Evolutionary conservation across 2,797 vertebrate genomes (phyloP), one percentile per base, ranked within the genome.

Genomic region (Platyrinchus mystaceus): DNA sequence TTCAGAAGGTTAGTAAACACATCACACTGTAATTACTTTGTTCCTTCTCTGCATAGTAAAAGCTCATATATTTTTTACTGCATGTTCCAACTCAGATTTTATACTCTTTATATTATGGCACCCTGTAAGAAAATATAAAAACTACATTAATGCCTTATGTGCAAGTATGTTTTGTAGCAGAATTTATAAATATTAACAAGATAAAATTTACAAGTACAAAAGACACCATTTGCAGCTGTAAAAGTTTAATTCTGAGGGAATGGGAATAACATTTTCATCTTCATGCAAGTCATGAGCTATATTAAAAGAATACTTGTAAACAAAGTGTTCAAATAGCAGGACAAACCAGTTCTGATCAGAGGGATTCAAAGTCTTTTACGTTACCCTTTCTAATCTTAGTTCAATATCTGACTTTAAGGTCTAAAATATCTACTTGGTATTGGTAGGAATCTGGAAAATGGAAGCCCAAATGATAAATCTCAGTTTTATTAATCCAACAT

Each of bases 101-200:
- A 26, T 20, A 32, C 36, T 77, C 0, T 0, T 62, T 76, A 23
- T 36, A 68, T 53, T 74, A 82, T 73, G 55, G 37, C 46, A 32
- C 12, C 12, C 49, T 67, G 55, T 39, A 84, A 84, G 66, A 76
- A 85, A 84, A 73, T 46, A 36, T 6, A 86, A 93, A 78, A 52
- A 36, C 73, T 66, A 80, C 47, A 79, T 49, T 73, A 82, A 67
- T 44, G 44, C 36, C 80, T 87, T 53, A 75, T 88, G 81, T 73
- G 77, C 8, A 3, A 91, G 62, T 12, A 52, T 44, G 21, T 86
- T 93, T 86, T 81, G 69, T 39, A 81, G 73, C 63, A 70, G 50
- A 71, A 89, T 69, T 88, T 84, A 93, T 93, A 90, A 94, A 94
- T 92, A 95, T 81, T 91, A 94, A 94, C 80, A 74, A 83, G 78